Base-by-base conservation (phyloP, 2,113 vertebrate species). In the Microcebus ravelobensis region DNA sequence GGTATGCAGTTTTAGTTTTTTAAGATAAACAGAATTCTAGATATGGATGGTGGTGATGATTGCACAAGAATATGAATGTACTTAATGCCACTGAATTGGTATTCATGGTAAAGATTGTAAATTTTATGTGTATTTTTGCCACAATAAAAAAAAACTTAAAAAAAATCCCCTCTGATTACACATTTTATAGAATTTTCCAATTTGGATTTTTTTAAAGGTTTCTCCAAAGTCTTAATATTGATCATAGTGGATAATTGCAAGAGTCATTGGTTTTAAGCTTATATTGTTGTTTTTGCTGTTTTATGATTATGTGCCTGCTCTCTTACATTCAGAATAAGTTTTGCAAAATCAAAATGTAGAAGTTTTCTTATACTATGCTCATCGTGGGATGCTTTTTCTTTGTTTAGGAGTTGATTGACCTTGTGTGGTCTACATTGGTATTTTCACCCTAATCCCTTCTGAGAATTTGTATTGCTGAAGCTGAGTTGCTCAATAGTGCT, bases 391-490 rank as follows among this genome's bases (percentile, higher is more conserved):
- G 23, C 65, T 89, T 95, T 74, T 36, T 52, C 65, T 52, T 70
- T 83, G 39, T 68, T n/a, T 87, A 63, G 82, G 63, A 73, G 34
- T 67, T 85, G n/a, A 82, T 21, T 71, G 29, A 55, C 14, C 15
- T 93, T 71, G 11, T 42, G 48, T 68, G 57, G 29, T 42, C 67
- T 36, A 52, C 67, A 20, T 65, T 48, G n/a, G 17, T 70, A 36
- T 61, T 96, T 93, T 88, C 17, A 73, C 48, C 34, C 15, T 61
- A 50, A 90, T 3, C 2, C 34, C 29, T 77, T 83, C 48, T 61
- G 76, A 96, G 71, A 74, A 61, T 90, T 84, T 86, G 68, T 45
- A 79, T 91, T 48, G 11, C 74, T 74, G 94, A 48, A 88, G 34
- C 70, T 80, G 71, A 86, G 74, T 92, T 71, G 4, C 14, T 80